phyloP scores from a whole-genome alignment of 2,888 invertebrate species.

The Parnassius orleans region DNA sequence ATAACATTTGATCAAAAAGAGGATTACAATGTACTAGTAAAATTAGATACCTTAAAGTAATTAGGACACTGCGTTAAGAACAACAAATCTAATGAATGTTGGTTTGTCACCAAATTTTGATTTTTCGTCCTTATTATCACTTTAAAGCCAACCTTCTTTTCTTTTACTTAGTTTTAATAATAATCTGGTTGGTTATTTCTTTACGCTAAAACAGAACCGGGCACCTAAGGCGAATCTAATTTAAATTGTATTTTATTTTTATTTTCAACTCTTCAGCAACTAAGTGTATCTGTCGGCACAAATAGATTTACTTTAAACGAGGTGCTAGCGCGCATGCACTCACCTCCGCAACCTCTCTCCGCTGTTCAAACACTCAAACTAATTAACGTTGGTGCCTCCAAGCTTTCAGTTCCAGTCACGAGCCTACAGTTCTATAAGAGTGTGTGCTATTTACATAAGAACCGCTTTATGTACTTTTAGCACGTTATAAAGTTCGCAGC shows the following conservation, averaged over 20 bases:
- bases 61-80: no score
- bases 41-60: no score
- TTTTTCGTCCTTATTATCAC: no score
- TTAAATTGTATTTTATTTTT: neutral
- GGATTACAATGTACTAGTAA: no score
- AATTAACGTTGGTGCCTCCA: slow-evolving; percentile 23
- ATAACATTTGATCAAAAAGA: no score
- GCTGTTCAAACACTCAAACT: slow-evolving; percentile 26
- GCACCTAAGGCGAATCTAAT: no score
- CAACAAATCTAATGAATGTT: no score
- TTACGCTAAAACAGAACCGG: no score
- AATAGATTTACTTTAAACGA: slow-evolving; percentile 8
- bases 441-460: slow-evolving; percentile 42
- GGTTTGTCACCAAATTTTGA: no score
- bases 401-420: slow-evolving; percentile 29
- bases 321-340: slow-evolving; percentile 8
- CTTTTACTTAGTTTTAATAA: no score
- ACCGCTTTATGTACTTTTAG: slow-evolving; percentile 40
- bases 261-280: neutral
- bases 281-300: neutral
- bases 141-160: no score
- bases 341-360: slow-evolving; percentile 18
- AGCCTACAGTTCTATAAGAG: slow-evolving; percentile 14
- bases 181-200: no score
- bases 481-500: slow-evolving; percentile 45